Evolutionary conservation across 2,113 vertebrate genomes (phyloP).

Genomic region (Thomomys bottae): DNA sequence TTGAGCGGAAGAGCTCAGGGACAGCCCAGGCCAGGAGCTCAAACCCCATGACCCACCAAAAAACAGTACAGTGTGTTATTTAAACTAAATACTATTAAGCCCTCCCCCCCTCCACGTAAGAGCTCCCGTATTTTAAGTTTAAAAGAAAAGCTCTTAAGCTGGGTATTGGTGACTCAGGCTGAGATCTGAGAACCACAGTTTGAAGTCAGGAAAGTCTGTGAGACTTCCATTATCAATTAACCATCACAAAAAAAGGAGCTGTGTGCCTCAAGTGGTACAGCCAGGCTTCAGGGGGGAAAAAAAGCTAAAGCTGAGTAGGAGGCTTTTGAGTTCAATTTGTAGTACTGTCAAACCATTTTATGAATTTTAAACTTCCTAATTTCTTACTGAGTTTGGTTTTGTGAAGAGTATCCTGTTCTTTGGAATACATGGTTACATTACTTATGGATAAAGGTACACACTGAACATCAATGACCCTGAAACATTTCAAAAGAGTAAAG

Average conservation of each 20-base stretch:
- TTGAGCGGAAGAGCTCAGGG: too few relatives aligned
- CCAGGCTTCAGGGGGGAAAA: too few relatives aligned
- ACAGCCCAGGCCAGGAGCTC: too few relatives aligned
- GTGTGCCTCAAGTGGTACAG: too few relatives aligned
- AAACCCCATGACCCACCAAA: too few relatives aligned
- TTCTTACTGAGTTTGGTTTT: conserved; percentile 12
- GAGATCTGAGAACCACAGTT: too few relatives aligned
- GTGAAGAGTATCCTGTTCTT: background rate
- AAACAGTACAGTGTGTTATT: background rate
- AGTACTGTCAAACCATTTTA: background rate
- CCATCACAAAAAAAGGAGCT: background rate
- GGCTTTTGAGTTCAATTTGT: too few relatives aligned
- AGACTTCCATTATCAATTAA: background rate
- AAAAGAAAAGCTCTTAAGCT: conserved; percentile 21
- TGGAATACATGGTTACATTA: background rate
- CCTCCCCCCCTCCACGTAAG: too few relatives aligned
- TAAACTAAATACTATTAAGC: conserved; percentile 35
- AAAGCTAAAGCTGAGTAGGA: too few relatives aligned
- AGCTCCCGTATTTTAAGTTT: conserved; percentile 30
- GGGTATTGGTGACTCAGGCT: too few relatives aligned
- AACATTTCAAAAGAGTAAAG: conserved; percentile 24
- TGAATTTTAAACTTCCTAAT: conserved; percentile 19
- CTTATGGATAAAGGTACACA: background rate
- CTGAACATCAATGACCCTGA: background rate
- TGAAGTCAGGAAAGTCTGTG: too few relatives aligned